Evolutionary conservation across 1,140 invertebrate genomes (phyloP).

Genomic region (Drosophila repletoides): DNA sequence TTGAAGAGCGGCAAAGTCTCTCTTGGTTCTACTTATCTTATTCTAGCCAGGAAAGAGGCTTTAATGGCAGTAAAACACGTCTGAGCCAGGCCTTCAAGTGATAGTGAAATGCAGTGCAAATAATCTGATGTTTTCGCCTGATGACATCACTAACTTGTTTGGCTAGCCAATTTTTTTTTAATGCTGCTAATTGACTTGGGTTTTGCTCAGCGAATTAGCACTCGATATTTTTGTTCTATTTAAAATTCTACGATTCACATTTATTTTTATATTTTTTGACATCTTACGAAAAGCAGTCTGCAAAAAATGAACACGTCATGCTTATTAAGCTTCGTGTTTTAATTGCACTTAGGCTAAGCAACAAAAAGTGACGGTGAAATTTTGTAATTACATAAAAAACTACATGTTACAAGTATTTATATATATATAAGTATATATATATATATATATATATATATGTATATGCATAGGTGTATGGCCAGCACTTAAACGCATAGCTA

Average conservation of each 20-base stretch:
- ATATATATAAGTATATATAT: neutral
- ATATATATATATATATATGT: neutral
- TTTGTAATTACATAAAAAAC: slow-evolving; percentile 77
- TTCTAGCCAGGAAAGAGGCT: too few species aligned
- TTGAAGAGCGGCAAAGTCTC: too few species aligned
- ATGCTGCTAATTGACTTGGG: neutral
- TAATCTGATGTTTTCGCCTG: neutral
- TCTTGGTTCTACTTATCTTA: too few species aligned
- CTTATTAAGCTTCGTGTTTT: slow-evolving; percentile 55
- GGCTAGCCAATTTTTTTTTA: neutral
- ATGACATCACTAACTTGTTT: slow-evolving; percentile 10
- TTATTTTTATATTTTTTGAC: slow-evolving; percentile 6
- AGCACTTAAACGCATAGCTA: slow-evolving; percentile 3
- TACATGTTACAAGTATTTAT: slow-evolving; percentile 40
- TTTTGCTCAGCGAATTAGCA: slow-evolving; percentile 1
- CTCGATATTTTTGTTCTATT: neutral
- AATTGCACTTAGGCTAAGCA: slow-evolving; percentile 64
- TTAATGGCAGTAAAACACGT: too few species aligned
- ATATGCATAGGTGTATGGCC: neutral
- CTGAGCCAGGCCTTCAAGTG: neutral
- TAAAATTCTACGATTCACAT: neutral
- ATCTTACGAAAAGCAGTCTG: slow-evolving; percentile 15
- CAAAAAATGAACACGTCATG: slow-evolving; percentile 50
- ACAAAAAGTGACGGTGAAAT: slow-evolving; percentile 67
- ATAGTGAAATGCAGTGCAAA: slow-evolving; percentile 1